Percentiles rank a stretch among this genome's conserved stretches.
These are phyloP conservation scores for Menura novaehollandiae DNA, from an alignment of 2,113 vertebrate species.

Conservation along the genomic window DNA sequence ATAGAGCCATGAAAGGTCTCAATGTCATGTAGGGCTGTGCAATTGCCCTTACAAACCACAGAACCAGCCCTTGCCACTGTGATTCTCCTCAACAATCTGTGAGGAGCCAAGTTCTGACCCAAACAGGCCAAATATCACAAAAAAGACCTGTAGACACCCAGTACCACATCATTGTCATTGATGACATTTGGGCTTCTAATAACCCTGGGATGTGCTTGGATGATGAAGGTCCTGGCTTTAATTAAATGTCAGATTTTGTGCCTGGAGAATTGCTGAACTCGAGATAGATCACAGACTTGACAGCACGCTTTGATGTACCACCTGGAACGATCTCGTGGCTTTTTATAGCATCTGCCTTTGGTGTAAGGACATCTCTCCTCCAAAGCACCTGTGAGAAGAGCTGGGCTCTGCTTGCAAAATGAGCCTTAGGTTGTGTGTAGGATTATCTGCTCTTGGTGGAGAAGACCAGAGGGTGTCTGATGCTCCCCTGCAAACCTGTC, in stretches of 20 bases:
- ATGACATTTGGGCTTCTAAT: background rate
- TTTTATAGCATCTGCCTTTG: background rate
- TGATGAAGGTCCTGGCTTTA: background rate
- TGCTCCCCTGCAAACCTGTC: rapidly evolving
- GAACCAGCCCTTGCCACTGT: background rate
- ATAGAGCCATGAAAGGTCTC: background rate
- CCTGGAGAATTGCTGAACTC: background rate
- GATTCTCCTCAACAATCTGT: rapidly evolving
- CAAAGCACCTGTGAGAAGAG: background rate
- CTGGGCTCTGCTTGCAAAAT: background rate
- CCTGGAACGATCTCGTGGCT: background rate
- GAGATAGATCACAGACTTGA: background rate
- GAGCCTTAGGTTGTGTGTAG: rapidly evolving
- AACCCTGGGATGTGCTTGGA: background rate
- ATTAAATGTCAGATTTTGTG: background rate
- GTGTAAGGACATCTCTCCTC: background rate
- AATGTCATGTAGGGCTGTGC: rapidly evolving
- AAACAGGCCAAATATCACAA: rapidly evolving
- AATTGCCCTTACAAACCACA: background rate
- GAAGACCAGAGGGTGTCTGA: background rate
- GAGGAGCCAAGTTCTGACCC: background rate
- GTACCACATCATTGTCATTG: background rate
- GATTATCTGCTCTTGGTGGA: rapidly evolving
- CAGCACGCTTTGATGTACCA: background rate
- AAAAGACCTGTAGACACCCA: background rate